Conservation (phyloP, 2,888 invertebrate genomes). For the Heteromyza rotundicornis region DNA sequence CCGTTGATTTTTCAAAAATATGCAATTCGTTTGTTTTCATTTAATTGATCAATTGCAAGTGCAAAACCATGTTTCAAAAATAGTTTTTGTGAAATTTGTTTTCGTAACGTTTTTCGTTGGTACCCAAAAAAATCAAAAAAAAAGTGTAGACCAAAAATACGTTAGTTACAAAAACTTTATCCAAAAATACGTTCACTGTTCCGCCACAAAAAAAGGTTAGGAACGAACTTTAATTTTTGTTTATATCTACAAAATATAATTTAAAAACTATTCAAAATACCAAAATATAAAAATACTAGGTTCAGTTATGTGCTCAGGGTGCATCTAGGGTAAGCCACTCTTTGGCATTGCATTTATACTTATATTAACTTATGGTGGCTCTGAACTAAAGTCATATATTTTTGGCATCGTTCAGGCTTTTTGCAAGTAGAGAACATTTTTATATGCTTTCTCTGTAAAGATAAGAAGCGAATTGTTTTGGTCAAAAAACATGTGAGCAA, state of each 20-base stretch:
- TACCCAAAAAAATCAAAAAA: constrained; percentile 50
- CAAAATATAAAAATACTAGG: constrained; percentile 15
- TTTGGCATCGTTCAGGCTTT: neutral
- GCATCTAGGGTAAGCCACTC: neutral
- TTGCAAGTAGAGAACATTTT: neutral
- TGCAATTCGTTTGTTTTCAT: constrained; percentile 14
- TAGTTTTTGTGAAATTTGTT: constrained; percentile 9
- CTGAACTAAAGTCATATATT: neutral
- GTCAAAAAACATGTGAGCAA: no score
- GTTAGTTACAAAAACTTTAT: constrained; percentile 50
- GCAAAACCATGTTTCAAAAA: constrained; percentile 21
- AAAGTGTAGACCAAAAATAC: constrained; percentile 45
- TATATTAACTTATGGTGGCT: no score
- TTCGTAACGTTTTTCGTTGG: neutral
- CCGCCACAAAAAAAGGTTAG: constrained; percentile 28
- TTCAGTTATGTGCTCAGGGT: neutral
- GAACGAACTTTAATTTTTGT: no score
- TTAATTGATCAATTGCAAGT: constrained; percentile 19
- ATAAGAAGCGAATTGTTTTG: neutral
- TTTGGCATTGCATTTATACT: no score
- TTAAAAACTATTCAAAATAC: constrained; percentile 35
- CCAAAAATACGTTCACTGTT: no score
- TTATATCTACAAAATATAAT: no score
- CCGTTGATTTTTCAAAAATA: constrained; percentile 10
- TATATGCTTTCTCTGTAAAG: neutral